Percentiles rank a stretch among this genome's conserved stretches.
phyloP scores from a whole-genome alignment of 2,797 vertebrate species.

The Coluber constrictor region DNA sequence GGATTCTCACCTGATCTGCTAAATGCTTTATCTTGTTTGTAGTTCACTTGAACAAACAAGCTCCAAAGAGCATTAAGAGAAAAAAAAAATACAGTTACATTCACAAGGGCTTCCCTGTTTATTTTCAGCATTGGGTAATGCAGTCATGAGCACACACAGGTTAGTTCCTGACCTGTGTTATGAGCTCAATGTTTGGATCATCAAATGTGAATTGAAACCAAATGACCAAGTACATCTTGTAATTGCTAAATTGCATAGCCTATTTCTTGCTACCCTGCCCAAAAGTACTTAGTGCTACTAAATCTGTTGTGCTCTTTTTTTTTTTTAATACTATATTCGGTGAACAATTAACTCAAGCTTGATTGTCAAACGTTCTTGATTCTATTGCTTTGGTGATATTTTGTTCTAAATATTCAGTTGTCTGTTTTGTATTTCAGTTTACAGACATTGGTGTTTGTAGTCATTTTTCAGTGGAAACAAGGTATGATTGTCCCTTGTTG shows the following conservation, averaged over 20 bases:
- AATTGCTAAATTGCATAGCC: not conserved
- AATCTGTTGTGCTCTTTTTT: conserved; percentile 12
- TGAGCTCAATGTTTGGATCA: not conserved
- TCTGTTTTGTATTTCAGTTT: not conserved
- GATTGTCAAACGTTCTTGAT: conserved; percentile 22
- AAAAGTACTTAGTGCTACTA: conserved; percentile 40
- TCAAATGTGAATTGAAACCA: not conserved
- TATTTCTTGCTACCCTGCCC: conserved; percentile 14
- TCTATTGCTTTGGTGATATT: conserved; percentile 20
- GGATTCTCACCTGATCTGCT: conserved; percentile 31
- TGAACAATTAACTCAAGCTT: conserved; percentile 19
- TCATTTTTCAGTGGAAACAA: not conserved
- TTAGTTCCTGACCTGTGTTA: not conserved
- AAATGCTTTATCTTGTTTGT: conserved; percentile 42
- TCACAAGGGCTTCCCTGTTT: not conserved
- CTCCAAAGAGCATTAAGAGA: conserved; percentile 27
- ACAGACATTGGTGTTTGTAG: not conserved
- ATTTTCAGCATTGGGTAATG: not conserved
- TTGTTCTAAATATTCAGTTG: conserved; percentile 32
- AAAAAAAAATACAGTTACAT: not conserved
- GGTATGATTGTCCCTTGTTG: not conserved
- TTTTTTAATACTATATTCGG: conserved; percentile 5
- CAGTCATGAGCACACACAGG: not conserved
- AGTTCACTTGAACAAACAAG: conserved; percentile 43
- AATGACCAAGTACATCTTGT: not conserved